Percentiles rank a stretch among this genome's conserved stretches.
phyloP scores from a whole-genome alignment of 1,140 invertebrate species.

The Pogonus chalceus region DNA sequence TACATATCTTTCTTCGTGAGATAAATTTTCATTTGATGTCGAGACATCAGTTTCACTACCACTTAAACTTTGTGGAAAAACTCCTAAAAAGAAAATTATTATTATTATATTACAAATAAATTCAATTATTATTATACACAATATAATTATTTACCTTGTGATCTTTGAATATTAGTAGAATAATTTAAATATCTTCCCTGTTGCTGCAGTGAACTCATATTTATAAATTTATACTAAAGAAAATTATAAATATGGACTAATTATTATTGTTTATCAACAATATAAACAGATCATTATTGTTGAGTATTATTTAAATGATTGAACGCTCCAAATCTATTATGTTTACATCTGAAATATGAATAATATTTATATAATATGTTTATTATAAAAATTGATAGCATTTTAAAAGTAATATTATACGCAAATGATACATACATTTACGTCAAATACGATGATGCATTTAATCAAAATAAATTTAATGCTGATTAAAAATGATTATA shows the following conservation, averaged over 20 bases:
- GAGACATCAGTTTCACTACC: constrained; percentile 86
- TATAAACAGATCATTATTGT: not conserved
- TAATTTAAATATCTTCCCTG: constrained; percentile 39
- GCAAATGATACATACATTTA: too few species aligned
- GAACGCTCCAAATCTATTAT: constrained; percentile 26
- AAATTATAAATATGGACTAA: constrained; percentile 16
- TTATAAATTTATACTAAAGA: constrained; percentile 25
- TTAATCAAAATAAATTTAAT: too few species aligned
- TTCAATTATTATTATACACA: not conserved
- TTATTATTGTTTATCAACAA: not conserved
- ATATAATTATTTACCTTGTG: constrained; percentile 28
- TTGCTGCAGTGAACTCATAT: constrained; percentile 42
- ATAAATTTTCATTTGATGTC: constrained; percentile 82
- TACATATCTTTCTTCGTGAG: constrained; percentile 73
- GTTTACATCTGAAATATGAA: constrained; percentile 30
- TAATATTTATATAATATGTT: constrained; percentile 9
- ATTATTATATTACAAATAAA: constrained; percentile 9
- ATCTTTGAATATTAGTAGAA: constrained; percentile 38
- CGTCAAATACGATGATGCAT: too few species aligned
- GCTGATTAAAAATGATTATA: too few species aligned
- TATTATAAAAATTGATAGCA: not conserved
- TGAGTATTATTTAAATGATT: not conserved
- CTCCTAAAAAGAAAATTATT: constrained; percentile 29
- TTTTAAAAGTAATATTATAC: too few species aligned
- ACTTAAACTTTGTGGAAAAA: constrained; percentile 61